Percentiles rank a stretch among this genome's conserved stretches.
Conservation (phyloP, 2,113 vertebrate genomes). For the Ochotona princeps region DNA sequence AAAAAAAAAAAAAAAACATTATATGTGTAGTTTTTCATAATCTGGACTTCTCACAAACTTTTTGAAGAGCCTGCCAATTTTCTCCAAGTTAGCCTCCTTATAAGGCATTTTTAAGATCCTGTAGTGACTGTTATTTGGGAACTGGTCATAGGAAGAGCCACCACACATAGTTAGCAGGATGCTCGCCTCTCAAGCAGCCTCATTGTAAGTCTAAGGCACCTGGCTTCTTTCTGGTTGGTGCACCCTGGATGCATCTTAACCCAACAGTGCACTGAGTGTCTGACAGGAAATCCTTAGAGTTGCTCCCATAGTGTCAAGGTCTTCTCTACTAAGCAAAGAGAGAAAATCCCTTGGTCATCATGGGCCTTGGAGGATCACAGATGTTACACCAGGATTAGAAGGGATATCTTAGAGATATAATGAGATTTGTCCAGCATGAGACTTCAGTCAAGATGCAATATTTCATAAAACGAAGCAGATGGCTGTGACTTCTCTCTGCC, state of each 20-base stretch:
- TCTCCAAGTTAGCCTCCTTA: not conserved
- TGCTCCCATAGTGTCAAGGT: not conserved
- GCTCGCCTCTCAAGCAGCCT: not conserved
- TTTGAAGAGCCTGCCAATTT: not conserved
- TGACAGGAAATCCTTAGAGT: not conserved
- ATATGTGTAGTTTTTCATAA: too few relatives aligned
- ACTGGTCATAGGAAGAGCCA: not conserved
- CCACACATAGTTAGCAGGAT: accelerated
- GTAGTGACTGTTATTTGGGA: not conserved
- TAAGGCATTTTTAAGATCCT: not conserved
- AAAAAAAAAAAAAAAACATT: too few relatives aligned
- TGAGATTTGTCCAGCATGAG: too few relatives aligned
- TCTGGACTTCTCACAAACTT: too few relatives aligned
- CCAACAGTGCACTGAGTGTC: not conserved
- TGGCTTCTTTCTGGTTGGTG: not conserved
- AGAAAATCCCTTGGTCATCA: not conserved
- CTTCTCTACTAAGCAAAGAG: not conserved
- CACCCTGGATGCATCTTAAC: accelerated
- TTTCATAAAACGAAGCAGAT: too few relatives aligned
- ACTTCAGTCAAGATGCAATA: not conserved
- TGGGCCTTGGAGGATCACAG: not conserved
- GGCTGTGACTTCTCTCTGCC: not conserved
- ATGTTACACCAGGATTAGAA: not conserved
- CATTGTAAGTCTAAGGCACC: too few relatives aligned
- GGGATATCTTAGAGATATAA: not conserved